These are phyloP conservation scores for Gymnothorax reevesii DNA, from an alignment of 2,797 vertebrate genomes.

Conservation along the genomic window DNA sequence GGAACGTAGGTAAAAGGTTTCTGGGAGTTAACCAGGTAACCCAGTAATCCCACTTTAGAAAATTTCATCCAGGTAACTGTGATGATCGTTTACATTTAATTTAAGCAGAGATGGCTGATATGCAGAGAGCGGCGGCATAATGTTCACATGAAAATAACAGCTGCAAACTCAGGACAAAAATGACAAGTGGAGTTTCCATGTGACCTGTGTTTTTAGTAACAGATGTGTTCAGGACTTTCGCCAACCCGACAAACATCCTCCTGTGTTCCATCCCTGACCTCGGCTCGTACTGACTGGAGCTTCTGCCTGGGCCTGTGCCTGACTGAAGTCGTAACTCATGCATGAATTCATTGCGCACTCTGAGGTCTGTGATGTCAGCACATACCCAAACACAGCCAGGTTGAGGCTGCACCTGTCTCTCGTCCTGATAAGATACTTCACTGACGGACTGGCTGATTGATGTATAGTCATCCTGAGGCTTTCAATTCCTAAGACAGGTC, in stretches of 20 bases:
- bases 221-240: not conserved
- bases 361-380: not conserved
- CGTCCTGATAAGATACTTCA: not conserved
- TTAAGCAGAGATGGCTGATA: not conserved
- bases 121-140: not conserved
- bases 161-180: not conserved
- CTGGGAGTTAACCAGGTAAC: no score
- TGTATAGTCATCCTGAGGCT: not conserved
- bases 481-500: constrained; percentile 19
- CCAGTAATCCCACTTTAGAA: no score
- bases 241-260: not conserved
- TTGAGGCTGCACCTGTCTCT: not conserved
- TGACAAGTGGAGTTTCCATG: not conserved
- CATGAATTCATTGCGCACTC: not conserved
- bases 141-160: not conserved
- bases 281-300: not conserved
- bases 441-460: no score
- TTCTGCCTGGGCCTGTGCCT: constrained; percentile 5
- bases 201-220: not conserved
- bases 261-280: not conserved
- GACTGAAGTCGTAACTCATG: constrained; percentile 12
- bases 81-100: not conserved
- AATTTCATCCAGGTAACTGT: no score
- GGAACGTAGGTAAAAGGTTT: no score
- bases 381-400: not conserved